Evolutionary conservation across 1,140 invertebrate genomes (phyloP), one percentile per base, ranked within the genome.

Genomic region (Caerostris darwini): DNA sequence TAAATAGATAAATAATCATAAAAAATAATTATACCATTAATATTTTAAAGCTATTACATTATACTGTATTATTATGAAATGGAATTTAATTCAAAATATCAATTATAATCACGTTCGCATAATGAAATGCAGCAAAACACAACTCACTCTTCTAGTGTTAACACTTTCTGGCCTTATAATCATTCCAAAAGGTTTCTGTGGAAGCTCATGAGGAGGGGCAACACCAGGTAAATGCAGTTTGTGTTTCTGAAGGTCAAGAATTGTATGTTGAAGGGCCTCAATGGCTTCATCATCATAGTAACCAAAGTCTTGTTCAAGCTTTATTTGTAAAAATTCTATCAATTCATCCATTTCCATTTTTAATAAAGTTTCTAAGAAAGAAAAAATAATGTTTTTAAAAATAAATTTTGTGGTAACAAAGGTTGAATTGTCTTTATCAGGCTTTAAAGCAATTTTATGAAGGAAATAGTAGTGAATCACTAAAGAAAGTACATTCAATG

Each of bases 211-310:
- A 3, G 97, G 97, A 54, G 97, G 97, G 5, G 97, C 96, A 93
- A 95, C 95, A 2, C 98, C 98, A 3, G 98, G 97, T 95, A 97
- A 97, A 95, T 99, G 98, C 94, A 99, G 95, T 91, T 95, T 96
- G 59, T 96, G 95, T 94, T 96, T 96, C 19, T 95, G 98, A 19
- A 99, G 96, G 95, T 99, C 98, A 67, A 98, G 98, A 96, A 99
- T 97, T 57, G 97, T 97, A 83, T 97, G 97, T 95, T 98, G 97
- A 92, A 99, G 96, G 88, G 97, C 97, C 95, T 97, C 97, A 95
- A 99, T 98, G 7, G 98, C 98, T 86, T 97, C 96, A 96, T 99
- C 99, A 96, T 99, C 98, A 95, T 98, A 97, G 96, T 98, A 99
- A 54, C 98, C 97, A 97, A 99, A 99, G 96, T 99, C 98, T 96